Conservation (phyloP, 2,797 vertebrate genomes). For the Schizopygopsis pylzovi region DNA sequence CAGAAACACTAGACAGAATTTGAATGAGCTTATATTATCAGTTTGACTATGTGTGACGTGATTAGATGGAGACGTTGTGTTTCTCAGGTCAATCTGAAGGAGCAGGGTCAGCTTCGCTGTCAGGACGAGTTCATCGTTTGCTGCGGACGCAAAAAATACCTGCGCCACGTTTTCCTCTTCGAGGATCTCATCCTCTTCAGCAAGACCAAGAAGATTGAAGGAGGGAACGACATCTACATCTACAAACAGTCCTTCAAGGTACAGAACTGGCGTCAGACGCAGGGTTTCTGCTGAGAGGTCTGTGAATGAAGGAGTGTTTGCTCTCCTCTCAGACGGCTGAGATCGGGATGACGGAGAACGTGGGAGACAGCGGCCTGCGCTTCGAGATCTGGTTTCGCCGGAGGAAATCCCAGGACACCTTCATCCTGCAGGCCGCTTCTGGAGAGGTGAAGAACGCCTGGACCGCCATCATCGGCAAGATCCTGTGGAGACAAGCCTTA, state of each 20-base stretch:
- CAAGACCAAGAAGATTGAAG: conserved; percentile 87
- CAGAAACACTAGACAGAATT: no score
- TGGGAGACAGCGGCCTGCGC: conserved; percentile 84
- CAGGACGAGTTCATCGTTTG: conserved; percentile 88
- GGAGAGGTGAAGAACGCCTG: conserved; percentile 81
- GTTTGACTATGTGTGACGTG: background rate
- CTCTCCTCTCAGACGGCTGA: conserved; percentile 79
- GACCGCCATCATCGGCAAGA: conserved; percentile 84
- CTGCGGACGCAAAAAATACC: conserved; percentile 86
- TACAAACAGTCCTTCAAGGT: conserved; percentile 91
- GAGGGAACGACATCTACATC: conserved; percentile 85
- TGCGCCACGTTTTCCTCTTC: conserved; percentile 87
- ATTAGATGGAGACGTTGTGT: conserved; percentile 61
- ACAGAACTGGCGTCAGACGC: background rate
- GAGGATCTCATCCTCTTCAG: conserved; percentile 91
- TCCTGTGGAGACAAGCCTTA: conserved; percentile 87
- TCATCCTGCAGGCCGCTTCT: conserved; percentile 84
- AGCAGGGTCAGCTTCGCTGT: conserved; percentile 86
- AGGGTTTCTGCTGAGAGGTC: background rate
- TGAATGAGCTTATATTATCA: background rate
- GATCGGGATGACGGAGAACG: conserved; percentile 87
- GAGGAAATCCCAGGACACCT: conserved; percentile 86
- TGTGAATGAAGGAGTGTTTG: background rate
- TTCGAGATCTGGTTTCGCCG: conserved; percentile 90
- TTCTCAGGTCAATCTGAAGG: conserved; percentile 86